Conservation (phyloP, 2,113 vertebrate species). For the Crotalus horridus region DNA sequence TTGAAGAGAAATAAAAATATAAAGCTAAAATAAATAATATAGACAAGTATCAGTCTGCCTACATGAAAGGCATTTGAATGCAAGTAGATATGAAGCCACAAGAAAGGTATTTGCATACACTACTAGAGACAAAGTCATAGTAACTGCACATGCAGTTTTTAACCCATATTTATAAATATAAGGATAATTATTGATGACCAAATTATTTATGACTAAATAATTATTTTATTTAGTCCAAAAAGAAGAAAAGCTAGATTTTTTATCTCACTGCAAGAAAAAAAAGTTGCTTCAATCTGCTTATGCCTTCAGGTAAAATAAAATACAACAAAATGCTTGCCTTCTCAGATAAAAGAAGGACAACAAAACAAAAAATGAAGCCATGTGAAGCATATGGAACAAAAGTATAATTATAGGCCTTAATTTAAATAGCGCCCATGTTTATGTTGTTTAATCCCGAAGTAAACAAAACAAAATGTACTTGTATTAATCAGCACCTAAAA, state of each 20-base stretch:
- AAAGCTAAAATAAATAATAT: background rate
- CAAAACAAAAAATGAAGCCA: background rate
- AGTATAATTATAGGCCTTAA: background rate
- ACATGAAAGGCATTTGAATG: background rate
- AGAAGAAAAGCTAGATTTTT: background rate
- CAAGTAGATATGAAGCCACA: background rate
- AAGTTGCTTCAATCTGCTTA: background rate
- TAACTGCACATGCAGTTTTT: background rate
- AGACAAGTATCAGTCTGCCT: background rate
- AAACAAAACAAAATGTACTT: background rate
- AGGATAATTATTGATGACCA: background rate
- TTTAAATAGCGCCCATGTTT: background rate
- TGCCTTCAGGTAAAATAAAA: background rate
- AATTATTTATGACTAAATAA: too few relatives aligned
- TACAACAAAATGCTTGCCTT: background rate
- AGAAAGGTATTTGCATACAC: background rate
- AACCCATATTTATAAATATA: background rate
- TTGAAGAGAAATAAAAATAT: background rate
- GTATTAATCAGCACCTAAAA: background rate
- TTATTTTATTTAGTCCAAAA: background rate
- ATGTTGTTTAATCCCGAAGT: background rate
- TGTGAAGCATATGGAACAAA: background rate
- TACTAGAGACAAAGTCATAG: background rate
- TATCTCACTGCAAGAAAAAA: background rate
- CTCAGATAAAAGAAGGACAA: background rate